Percentiles rank a stretch among this genome's conserved stretches.
Conservation (phyloP, 2,797 vertebrate species). For the Microtus agrestis region DNA sequence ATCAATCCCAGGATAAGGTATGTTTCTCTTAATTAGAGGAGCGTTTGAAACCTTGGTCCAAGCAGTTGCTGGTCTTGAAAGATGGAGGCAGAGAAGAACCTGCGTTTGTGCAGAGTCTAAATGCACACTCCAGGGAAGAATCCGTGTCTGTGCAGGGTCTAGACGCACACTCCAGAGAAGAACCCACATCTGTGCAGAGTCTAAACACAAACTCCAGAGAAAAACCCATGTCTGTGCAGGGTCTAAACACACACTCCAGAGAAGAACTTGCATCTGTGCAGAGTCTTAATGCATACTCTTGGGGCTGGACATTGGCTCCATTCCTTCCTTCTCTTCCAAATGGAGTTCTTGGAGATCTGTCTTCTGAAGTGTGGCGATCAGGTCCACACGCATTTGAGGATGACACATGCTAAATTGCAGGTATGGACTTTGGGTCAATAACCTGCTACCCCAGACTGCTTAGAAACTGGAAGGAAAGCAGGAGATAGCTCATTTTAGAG, state of each 20-base stretch:
- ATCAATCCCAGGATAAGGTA: slow-evolving; percentile 63
- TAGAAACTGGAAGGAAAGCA: neutral
- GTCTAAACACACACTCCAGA: neutral
- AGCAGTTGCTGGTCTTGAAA: slow-evolving; percentile 7
- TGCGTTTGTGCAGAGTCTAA: neutral
- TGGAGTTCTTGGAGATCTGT: neutral
- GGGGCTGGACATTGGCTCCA: neutral
- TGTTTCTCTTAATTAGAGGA: slow-evolving; percentile 77
- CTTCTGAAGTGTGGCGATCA: neutral
- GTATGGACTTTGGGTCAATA: neutral
- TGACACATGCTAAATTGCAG: neutral
- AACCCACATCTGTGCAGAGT: neutral
- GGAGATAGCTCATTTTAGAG: slow-evolving; percentile 2
- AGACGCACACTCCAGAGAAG: fast-evolving
- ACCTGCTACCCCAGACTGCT: neutral
- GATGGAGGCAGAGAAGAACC: neutral
- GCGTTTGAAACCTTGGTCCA: slow-evolving; percentile 55
- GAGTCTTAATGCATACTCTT: fast-evolving
- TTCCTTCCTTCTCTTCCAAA: neutral
- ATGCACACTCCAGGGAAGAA: neutral
- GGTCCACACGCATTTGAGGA: neutral
- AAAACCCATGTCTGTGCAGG: neutral
- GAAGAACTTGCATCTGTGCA: neutral
- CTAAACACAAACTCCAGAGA: neutral
- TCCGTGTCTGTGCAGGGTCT: neutral